phyloP scores from a whole-genome alignment of 2,888 invertebrate genomes.

The Hyles lineata region DNA sequence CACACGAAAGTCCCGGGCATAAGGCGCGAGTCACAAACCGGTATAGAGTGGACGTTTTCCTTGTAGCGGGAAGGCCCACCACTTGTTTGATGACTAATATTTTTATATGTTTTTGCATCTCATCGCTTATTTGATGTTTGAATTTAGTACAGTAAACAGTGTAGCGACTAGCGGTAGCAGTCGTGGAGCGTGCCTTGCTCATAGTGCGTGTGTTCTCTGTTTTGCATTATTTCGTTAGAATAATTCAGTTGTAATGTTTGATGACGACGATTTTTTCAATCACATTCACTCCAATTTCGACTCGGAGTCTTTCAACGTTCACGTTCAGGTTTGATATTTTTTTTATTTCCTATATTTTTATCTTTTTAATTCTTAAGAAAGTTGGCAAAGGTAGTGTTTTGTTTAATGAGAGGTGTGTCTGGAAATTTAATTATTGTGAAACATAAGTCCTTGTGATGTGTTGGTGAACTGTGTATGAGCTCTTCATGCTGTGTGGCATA shows the following conservation, averaged over 20 bases:
- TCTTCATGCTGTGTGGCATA: too few relatives aligned
- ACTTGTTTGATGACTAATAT: conserved; percentile 10
- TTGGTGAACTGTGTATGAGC: too few relatives aligned
- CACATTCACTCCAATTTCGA: too few relatives aligned
- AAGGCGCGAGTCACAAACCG: not conserved
- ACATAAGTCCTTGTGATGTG: too few relatives aligned
- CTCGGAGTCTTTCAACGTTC: conserved; percentile 35
- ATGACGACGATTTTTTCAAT: conserved; percentile 34
- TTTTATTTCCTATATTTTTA: not conserved
- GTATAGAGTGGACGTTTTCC: not conserved
- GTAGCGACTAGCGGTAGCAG: not conserved
- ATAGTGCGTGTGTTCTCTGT: conserved; percentile 21
- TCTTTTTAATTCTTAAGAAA: too few relatives aligned
- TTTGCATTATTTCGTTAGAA: conserved; percentile 35
- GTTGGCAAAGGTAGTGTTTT: too few relatives aligned
- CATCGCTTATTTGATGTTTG: not conserved
- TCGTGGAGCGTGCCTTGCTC: not conserved
- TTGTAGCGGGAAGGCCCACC: conserved; percentile 1
- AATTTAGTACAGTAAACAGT: not conserved
- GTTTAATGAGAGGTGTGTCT: too few relatives aligned
- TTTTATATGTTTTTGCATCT: not conserved
- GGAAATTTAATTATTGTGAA: too few relatives aligned
- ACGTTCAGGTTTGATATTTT: conserved; percentile 33
- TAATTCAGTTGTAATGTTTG: conserved; percentile 45
- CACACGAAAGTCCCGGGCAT: not conserved